Percentiles rank a stretch among this genome's conserved stretches.
These are phyloP conservation scores for Epizoanthus ramosus DNA, from an alignment of 92 coral and sea anemone species.

Conservation along the genomic window DNA sequence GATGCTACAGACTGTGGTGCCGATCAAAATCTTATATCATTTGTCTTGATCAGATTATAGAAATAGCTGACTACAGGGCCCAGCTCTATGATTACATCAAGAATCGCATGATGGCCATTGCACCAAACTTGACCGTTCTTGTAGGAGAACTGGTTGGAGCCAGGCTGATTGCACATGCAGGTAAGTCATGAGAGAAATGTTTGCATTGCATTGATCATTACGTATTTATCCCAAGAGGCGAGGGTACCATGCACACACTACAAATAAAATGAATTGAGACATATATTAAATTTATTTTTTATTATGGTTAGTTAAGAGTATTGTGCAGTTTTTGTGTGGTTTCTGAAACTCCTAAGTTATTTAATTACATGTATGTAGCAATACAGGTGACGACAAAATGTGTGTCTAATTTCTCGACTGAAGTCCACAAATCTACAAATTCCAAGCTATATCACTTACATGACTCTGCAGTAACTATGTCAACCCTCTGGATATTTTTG, in stretches of 20 bases:
- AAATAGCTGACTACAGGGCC: slow-evolving; percentile 92
- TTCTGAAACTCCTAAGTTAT: no score
- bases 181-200: slow-evolving; percentile 47
- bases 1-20: background rate
- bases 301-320: no score
- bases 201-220: no score
- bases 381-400: no score
- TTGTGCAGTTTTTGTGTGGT: no score
- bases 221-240: background rate
- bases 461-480: no score
- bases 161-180: slow-evolving; percentile 98
- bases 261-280: background rate
- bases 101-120: slow-evolving; percentile 98
- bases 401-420: no score
- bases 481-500: no score
- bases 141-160: slow-evolving; percentile 99
- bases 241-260: background rate
- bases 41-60: slow-evolving; percentile 64
- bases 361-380: no score
- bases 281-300: no score
- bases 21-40: background rate
- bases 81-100: slow-evolving; percentile 97
- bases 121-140: slow-evolving; percentile 93
- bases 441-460: no score
- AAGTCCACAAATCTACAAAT: no score